These are phyloP conservation scores for Bufo gargarizans DNA, from an alignment of 2,113 vertebrate species.

Conservation along the genomic window DNA sequence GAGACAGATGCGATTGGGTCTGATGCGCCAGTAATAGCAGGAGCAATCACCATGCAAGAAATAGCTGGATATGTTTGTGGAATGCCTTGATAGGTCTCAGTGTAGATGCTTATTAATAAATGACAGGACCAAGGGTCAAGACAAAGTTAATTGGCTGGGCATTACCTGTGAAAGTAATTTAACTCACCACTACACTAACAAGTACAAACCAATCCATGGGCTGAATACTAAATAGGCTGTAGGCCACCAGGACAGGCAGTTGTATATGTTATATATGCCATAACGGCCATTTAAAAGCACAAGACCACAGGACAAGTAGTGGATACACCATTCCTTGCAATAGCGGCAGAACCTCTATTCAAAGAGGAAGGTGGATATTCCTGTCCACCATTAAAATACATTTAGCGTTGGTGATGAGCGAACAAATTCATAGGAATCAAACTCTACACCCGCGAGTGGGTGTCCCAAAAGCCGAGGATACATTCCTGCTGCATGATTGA, in stretches of 20 bases:
- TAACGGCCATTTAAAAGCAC: neutral
- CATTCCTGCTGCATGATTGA: no score
- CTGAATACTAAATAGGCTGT: neutral
- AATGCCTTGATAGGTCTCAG: conserved; percentile 20
- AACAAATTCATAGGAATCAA: no score
- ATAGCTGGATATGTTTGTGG: conserved; percentile 4
- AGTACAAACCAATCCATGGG: neutral
- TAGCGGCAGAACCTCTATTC: neutral
- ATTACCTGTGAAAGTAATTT: conserved; percentile 38
- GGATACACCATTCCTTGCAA: neutral
- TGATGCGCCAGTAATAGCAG: conserved; percentile 36
- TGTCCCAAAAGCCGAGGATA: no score
- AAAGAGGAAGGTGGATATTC: neutral
- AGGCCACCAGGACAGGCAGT: neutral
- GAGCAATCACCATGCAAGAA: neutral
- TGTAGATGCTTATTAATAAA: conserved; percentile 33
- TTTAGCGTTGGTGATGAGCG: no score
- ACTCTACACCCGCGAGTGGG: no score
- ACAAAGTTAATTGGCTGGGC: conserved; percentile 36
- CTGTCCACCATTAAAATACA: neutral
- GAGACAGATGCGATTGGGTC: conserved; percentile 31
- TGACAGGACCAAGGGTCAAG: conserved; percentile 33
- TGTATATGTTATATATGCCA: neutral
- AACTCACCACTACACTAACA: conserved; percentile 32
- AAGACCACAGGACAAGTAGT: neutral